Base-by-base conservation (phyloP, 2,888 invertebrate species). In the Zaprionus obscuricornis region DNA sequence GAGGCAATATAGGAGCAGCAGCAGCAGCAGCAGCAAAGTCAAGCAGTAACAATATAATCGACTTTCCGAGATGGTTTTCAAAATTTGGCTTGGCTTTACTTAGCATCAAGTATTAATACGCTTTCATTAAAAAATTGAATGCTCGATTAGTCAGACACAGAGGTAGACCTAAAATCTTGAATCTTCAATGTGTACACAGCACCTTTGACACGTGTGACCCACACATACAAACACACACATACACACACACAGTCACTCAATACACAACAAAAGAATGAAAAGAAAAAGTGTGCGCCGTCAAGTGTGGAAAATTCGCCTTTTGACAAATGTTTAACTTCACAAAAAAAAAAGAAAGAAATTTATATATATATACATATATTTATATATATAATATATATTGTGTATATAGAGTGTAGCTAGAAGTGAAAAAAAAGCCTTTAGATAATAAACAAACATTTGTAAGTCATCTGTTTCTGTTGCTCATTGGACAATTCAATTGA, bases 201-300 rank as follows among this genome's bases (percentile, higher is more conserved):
- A 81, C 81, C 82, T 81, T 73, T 81, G 85, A 81, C 81, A 81
- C 81, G 75, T 81, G 85, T 83, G 79, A 79, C 79, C 79, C 72
- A 83, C 65, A 79, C 58, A 64, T 31, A 47, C n/a, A 52, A 45
- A 31, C 18, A 18, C n/a, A n/a, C n/a, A n/a, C n/a, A n/a, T n/a
- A n/a, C n/a, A 14, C 10, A 24, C 6, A 4, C 11, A 17, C 29
- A n/a, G n/a, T n/a, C n/a, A n/a, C n/a, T n/a, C n/a, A n/a, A n/a
- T n/a, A n/a, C n/a, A n/a, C n/a, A n/a, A n/a, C n/a, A 14, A 5
- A 39, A 4, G 26, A 7, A 16, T 1, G 11, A 8, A 37, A 13
- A 26, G 7, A 31, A 18, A 13, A 27, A 27, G 3, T 72, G 72
- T 84, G 81, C 77, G 82, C 85, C 84, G 67, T 81, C 81, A 81